These are phyloP conservation scores for Fulmarus glacialis DNA, from an alignment of 2,113 vertebrate genomes.

Conservation along the genomic window DNA sequence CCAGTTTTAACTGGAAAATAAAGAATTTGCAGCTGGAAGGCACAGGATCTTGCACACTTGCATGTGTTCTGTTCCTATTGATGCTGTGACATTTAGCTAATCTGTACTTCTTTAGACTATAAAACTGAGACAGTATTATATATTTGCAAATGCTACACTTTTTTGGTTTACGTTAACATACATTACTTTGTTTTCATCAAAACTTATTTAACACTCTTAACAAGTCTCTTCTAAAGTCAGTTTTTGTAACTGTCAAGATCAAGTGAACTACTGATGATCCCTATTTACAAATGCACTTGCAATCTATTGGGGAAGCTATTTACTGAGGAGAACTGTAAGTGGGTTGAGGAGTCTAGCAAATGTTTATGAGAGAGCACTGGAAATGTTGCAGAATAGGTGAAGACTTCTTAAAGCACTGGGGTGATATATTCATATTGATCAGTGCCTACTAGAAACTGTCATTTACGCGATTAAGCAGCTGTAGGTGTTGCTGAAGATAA, in stretches of 20 bases:
- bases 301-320: accelerated
- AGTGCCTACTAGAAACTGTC: background rate
- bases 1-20: background rate
- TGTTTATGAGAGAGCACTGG: background rate
- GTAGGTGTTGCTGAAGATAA: background rate
- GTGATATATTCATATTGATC: background rate
- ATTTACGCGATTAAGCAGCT: background rate
- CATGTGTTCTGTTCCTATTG: background rate
- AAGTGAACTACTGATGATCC: background rate
- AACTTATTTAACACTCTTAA: background rate
- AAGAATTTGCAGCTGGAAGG: background rate
- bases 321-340: background rate
- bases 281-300: background rate
- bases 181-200: background rate
- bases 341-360: background rate
- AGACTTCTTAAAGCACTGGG: background rate
- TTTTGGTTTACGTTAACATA: background rate
- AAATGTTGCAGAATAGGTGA: background rate
- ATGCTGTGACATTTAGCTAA: background rate
- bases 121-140: background rate
- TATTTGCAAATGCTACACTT: background rate
- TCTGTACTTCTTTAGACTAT: background rate
- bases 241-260: background rate
- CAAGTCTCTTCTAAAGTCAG: background rate
- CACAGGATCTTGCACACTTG: background rate